Evolutionary conservation across 2,113 vertebrate species (phyloP).

Genomic region (Oryzias javanicus): DNA sequence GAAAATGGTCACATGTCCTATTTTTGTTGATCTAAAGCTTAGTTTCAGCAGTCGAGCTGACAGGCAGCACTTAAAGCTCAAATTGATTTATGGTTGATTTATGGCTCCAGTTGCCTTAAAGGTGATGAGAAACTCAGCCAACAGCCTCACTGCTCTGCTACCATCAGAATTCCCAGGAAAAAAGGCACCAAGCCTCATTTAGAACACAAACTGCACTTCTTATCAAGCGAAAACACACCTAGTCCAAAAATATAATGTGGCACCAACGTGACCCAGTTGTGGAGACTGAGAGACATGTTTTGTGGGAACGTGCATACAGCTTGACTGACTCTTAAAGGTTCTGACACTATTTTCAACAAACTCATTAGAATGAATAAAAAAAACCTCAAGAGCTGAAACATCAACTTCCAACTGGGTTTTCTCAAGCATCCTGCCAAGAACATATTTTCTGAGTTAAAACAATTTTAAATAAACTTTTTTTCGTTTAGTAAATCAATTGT

Average conservation of each 20-base stretch:
- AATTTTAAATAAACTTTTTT: no score
- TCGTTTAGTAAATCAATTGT: no score
- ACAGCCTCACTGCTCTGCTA: slow-evolving; percentile 13
- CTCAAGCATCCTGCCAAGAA: no score
- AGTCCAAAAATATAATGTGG: slow-evolving; percentile 37
- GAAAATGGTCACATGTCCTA: not conserved
- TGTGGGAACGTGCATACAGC: slow-evolving; percentile 14
- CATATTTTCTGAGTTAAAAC: no score
- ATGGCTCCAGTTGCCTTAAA: slow-evolving; percentile 23
- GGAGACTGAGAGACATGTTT: slow-evolving; percentile 23
- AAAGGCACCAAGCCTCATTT: slow-evolving; percentile 9
- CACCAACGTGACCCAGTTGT: slow-evolving; percentile 48
- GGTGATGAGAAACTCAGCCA: slow-evolving; percentile 23
- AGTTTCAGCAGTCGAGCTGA: slow-evolving; percentile 9
- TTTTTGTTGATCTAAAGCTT: slow-evolving; percentile 1
- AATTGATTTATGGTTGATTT: slow-evolving; percentile 41
- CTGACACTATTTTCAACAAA: no score
- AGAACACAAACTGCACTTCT: slow-evolving; percentile 5
- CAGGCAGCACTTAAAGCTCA: slow-evolving; percentile 4
- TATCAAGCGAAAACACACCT: slow-evolving; percentile 38
- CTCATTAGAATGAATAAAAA: no score
- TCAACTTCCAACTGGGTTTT: no score
- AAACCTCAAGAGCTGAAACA: no score
- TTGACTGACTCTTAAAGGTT: slow-evolving; percentile 24
- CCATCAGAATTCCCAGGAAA: slow-evolving; percentile 3